A percentile compares a stretch with the other conserved stretches of the same genome.
Conservation (phyloP, 2,113 vertebrate species). For the Falco punctatus region DNA sequence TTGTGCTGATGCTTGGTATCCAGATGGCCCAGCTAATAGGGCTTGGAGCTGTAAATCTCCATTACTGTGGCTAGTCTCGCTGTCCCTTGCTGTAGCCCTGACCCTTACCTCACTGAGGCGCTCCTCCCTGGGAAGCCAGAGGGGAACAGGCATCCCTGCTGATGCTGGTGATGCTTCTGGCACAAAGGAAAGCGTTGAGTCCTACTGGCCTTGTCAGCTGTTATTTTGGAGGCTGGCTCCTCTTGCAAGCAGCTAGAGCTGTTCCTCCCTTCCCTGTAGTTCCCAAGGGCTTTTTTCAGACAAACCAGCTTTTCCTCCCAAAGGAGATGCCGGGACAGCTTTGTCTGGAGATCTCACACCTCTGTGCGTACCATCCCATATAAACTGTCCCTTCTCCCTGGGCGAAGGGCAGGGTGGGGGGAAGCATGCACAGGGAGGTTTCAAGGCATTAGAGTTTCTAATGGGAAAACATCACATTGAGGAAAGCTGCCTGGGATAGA, state of each 20-base stretch:
- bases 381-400: background rate
- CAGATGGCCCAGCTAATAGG: constrained; percentile 56
- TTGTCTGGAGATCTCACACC: background rate
- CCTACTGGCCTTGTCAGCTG: background rate
- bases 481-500: background rate
- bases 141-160: background rate
- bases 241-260: background rate
- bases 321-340: background rate
- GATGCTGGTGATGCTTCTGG: background rate
- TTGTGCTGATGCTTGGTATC: constrained; percentile 13
- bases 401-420: background rate
- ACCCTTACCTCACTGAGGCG: background rate
- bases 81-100: background rate
- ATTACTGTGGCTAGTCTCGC: background rate
- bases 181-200: background rate
- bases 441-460: background rate
- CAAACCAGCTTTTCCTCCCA: background rate
- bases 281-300: background rate
- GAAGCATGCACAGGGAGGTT: background rate
- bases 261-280: background rate
- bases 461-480: background rate
- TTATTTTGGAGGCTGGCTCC: background rate
- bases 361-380: background rate
- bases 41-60: constrained; percentile 54
- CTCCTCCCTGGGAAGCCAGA: background rate